A percentile compares a stretch with the other conserved stretches of the same genome.
Evolutionary conservation across 2,797 vertebrate species (phyloP).

Genomic region (Poecilia velifera): DNA sequence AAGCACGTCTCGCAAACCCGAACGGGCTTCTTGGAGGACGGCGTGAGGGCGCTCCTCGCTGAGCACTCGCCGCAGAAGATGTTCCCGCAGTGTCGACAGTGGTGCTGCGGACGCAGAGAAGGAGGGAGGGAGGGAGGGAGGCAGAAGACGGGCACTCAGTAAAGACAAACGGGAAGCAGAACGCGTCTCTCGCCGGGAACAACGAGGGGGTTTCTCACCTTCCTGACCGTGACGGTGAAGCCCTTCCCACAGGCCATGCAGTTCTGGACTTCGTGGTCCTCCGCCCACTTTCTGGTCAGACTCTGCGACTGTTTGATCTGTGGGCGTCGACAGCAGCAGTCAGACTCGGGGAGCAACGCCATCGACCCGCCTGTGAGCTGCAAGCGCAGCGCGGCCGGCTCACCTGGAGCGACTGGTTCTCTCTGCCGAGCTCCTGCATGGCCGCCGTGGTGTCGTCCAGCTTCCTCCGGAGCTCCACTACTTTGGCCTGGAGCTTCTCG

Average conservation of each 20-base stretch:
- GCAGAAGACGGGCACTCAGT: neutral
- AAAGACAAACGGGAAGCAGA: neutral
- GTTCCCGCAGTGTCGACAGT: constrained; percentile 98
- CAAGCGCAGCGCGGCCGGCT: neutral
- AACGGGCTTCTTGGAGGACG: constrained; percentile 97
- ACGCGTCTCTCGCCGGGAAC: neutral
- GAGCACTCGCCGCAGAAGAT: constrained; percentile 98
- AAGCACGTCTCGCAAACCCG: constrained; percentile 95
- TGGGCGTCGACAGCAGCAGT: neutral
- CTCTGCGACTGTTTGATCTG: constrained; percentile 97
- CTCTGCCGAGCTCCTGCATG: constrained; percentile 96
- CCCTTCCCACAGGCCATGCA: constrained; percentile 97
- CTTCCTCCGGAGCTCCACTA: constrained; percentile 92
- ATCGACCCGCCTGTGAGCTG: neutral
- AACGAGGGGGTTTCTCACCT: constrained; percentile 76
- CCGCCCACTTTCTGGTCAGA: constrained; percentile 96
- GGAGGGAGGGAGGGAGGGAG: neutral
- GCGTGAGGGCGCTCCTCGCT: constrained; percentile 90
- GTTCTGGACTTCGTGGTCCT: constrained; percentile 96
- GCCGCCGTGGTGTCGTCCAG: constrained; percentile 96
- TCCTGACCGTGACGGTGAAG: constrained; percentile 93
- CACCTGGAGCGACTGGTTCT: constrained; percentile 98
- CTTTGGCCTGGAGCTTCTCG: constrained; percentile 94
- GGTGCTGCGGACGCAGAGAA: constrained; percentile 84
- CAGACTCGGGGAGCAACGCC: neutral